phyloP scores from a whole-genome alignment of 2,113 vertebrate species.

The Isurus oxyrinchus region DNA sequence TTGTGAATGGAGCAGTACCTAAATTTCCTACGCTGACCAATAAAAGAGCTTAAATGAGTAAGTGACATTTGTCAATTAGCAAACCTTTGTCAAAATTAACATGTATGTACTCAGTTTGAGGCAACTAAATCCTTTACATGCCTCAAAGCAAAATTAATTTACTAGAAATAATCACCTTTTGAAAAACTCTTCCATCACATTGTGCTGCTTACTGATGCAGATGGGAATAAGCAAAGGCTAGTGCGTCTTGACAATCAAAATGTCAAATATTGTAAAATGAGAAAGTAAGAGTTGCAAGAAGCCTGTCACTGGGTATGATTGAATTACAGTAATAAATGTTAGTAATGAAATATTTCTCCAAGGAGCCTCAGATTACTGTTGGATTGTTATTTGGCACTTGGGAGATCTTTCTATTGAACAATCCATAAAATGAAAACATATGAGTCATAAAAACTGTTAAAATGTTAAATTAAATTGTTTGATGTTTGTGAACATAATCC shows the following conservation, averaged over 20 bases:
- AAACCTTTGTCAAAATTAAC: neutral
- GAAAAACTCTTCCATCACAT: neutral
- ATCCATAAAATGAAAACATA: neutral
- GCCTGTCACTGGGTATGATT: neutral
- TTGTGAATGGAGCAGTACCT: neutral
- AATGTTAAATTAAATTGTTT: neutral
- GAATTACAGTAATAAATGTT: neutral
- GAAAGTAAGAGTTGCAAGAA: neutral
- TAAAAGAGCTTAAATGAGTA: neutral
- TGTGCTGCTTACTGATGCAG: neutral
- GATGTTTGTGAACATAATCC: constrained; percentile 1
- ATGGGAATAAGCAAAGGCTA: neutral
- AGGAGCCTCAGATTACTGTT: neutral
- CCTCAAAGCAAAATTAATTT: neutral
- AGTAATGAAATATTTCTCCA: neutral
- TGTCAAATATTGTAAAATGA: neutral
- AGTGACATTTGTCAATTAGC: neutral
- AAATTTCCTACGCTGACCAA: neutral
- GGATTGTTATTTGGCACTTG: neutral
- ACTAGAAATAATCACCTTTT: neutral
- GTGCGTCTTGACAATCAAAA: neutral
- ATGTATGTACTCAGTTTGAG: neutral
- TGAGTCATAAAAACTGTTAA: constrained; percentile 17
- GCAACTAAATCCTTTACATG: neutral
- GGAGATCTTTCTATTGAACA: neutral